Base-by-base conservation (phyloP, 2,113 vertebrate species). In the Cephalopholis sonnerati region DNA sequence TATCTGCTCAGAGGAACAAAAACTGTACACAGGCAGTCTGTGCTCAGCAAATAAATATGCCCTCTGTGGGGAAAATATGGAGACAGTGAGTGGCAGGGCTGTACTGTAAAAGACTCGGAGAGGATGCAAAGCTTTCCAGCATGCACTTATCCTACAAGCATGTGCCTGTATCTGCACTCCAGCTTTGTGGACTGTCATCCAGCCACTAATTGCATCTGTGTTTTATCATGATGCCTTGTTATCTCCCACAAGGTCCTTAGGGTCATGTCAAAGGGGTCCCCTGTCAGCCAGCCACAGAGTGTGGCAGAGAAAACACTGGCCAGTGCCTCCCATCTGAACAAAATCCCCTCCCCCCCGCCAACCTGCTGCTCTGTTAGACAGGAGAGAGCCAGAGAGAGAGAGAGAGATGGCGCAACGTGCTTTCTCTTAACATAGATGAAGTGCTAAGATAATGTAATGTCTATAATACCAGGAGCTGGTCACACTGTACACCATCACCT, bases 151-250 rank as follows among this genome's bases (percentile, higher is more conserved):
- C 87, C 87, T 36, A 79, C 79, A 50, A 73, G 20, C 64, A 82
- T 84, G 53, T 81, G 74, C 84, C 88, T 84, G 71, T 86, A 87
- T 89, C 81, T 74, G 69, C 66, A 73, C 72, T 77, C 74, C 32
- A 29, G 64, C 46, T 67, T 82, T 51, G 62, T 63, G 20, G 36
- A 69, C 89, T 82, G 79, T 89, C 84, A 88, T 79, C 70, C 29
- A 74, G 66, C 54, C 69, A 84, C 82, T 92, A 92, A 94, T 92
- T 94, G 93, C 24, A 50, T 82, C 85, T 87, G 71, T 87, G 78
- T 87, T 89, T 92, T 91, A 92, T 93, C 88, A 83, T 73, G 65
- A 86, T 89, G 79, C 74, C 83, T 90, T 83, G 89, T 92, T 92
- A 93, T 93, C 90, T 93, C 75, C 54, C 27, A 63, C 71, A 82